Percentiles rank a stretch among this genome's conserved stretches.
Conservation (phyloP, 2,888 invertebrate genomes). For the Eulithis testata region DNA sequence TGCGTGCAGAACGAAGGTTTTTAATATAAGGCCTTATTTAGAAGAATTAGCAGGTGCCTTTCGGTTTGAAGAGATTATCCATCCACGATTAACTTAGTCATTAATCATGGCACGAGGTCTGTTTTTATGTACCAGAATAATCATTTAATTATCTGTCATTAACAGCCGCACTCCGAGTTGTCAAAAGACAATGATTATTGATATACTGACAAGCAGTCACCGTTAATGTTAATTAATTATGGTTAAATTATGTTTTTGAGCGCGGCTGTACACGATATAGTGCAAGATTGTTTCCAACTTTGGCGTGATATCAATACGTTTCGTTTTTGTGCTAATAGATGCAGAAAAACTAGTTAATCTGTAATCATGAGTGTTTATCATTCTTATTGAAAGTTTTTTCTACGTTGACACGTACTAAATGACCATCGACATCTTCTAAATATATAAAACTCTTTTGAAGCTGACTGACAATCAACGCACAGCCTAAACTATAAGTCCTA, state of each 20-base stretch:
- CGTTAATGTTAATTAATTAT: not conserved
- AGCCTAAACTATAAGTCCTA: too few relatives aligned
- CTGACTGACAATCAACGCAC: too few relatives aligned
- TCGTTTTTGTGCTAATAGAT: not conserved
- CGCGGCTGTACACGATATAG: not conserved
- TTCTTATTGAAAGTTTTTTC: too few relatives aligned
- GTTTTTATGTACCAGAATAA: not conserved
- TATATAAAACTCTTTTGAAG: too few relatives aligned
- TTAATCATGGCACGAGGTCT: slow-evolving; percentile 11
- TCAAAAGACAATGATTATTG: not conserved
- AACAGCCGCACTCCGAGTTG: not conserved
- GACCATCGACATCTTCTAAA: too few relatives aligned
- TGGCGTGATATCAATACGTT: slow-evolving; percentile 4
- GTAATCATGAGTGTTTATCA: not conserved
- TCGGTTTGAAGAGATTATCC: not conserved
- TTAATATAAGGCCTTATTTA: not conserved
- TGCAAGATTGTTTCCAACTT: not conserved
- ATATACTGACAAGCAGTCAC: too few relatives aligned
- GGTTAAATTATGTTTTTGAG: not conserved
- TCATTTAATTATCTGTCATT: not conserved
- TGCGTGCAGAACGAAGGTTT: not conserved
- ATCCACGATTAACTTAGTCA: not conserved
- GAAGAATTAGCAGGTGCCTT: not conserved
- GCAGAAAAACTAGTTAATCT: not conserved
- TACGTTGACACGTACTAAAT: too few relatives aligned